Conservation (phyloP, 2,888 invertebrate species). For the Chymomyza caudatula region DNA sequence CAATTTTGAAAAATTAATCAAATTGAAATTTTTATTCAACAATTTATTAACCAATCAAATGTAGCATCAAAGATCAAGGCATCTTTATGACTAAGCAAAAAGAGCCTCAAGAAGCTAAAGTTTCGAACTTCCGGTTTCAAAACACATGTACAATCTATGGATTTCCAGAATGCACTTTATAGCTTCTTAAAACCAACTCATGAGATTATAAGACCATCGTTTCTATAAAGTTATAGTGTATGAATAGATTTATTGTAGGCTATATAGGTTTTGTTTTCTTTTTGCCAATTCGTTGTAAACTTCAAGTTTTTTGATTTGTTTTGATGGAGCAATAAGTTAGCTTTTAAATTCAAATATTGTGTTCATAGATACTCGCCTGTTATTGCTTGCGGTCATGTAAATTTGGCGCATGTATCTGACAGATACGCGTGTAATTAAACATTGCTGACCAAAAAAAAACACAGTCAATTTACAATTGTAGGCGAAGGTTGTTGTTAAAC, state of each 20-base stretch:
- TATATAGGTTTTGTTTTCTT: slow-evolving; percentile 18
- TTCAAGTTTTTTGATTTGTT: slow-evolving; percentile 9
- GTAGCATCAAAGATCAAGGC: too few relatives aligned
- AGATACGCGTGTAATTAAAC: slow-evolving; percentile 52
- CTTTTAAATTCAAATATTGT: slow-evolving; percentile 8
- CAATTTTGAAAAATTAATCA: too few relatives aligned
- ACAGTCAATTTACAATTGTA: slow-evolving; percentile 22
- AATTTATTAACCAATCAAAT: too few relatives aligned
- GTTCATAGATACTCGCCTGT: neutral
- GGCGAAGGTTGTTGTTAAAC: slow-evolving; percentile 52
- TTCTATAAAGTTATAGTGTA: neutral
- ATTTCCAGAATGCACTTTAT: neutral
- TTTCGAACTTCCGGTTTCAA: too few relatives aligned
- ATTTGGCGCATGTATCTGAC: slow-evolving; percentile 40
- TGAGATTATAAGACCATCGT: too few relatives aligned
- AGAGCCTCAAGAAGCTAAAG: too few relatives aligned
- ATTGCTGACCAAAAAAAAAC: slow-evolving; percentile 18
- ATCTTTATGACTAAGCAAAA: too few relatives aligned
- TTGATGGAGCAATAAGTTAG: slow-evolving; percentile 35
- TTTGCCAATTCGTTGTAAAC: slow-evolving; percentile 25
- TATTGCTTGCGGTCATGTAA: slow-evolving; percentile 10
- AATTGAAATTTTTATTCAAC: too few relatives aligned
- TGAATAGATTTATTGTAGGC: neutral
- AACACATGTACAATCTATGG: too few relatives aligned
- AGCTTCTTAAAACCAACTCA: too few relatives aligned